These are phyloP conservation scores for Carcharodon carcharias DNA, from an alignment of 2,797 vertebrate species.

Conservation along the genomic window DNA sequence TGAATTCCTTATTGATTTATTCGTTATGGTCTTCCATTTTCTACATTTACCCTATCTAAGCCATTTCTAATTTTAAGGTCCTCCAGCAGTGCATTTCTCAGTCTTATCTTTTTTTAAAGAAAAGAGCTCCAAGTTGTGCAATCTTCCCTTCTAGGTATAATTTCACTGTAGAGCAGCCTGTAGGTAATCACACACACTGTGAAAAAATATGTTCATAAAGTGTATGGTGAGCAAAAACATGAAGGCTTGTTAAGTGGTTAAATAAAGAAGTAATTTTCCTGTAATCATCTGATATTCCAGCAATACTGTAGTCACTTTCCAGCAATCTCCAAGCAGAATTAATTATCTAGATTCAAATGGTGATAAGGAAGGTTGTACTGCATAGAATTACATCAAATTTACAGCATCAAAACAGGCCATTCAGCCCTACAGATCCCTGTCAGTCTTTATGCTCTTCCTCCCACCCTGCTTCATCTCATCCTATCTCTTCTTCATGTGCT, in stretches of 20 bases:
- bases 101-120: background rate
- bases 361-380: background rate
- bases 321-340: background rate
- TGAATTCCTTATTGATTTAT: background rate
- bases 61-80: background rate
- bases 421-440: background rate
- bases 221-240: background rate
- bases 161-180: background rate
- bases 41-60: background rate
- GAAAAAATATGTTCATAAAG: background rate
- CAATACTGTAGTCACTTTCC: background rate
- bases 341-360: too few relatives aligned
- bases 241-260: background rate
- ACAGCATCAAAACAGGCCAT: background rate
- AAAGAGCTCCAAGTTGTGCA: background rate
- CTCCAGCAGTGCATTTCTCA: too few relatives aligned
- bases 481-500: background rate
- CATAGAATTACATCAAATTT: background rate
- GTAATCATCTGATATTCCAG: background rate
- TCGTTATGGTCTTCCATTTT: background rate
- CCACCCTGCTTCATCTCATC: background rate
- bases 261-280: background rate
- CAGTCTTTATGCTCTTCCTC: background rate
- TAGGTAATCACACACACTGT: background rate
- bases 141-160: background rate